phyloP scores from a whole-genome alignment of 2,888 invertebrate species.

The Branchipolynoe longqiensis region DNA sequence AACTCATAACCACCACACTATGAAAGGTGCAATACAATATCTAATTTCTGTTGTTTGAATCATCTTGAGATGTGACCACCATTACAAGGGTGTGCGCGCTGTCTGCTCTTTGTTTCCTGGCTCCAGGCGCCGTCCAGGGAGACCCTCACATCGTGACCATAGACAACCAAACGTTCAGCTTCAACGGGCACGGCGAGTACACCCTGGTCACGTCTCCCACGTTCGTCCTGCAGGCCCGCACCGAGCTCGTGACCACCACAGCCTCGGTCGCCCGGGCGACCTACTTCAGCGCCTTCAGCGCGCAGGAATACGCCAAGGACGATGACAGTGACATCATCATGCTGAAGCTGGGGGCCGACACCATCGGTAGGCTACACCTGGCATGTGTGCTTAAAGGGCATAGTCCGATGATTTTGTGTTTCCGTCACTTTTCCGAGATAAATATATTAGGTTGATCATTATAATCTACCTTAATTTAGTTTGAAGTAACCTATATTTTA shows the following conservation, averaged over 20 bases:
- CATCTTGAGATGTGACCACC: too few species aligned
- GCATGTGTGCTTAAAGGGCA: background rate
- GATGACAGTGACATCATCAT: background rate
- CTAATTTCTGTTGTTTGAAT: too few species aligned
- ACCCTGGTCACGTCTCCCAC: constrained; percentile 58
- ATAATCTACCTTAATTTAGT: too few species aligned
- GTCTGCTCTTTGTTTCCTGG: too few species aligned
- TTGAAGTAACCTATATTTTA: too few species aligned
- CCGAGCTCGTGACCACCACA: constrained; percentile 24
- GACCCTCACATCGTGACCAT: constrained; percentile 69
- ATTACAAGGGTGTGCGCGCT: too few species aligned
- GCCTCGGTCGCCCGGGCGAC: constrained; percentile 55
- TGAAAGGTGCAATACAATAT: too few species aligned
- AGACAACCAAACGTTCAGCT: constrained; percentile 68
- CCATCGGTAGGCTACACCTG: background rate
- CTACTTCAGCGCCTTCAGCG: constrained; percentile 61
- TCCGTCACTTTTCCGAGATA: too few species aligned
- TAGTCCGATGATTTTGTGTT: too few species aligned
- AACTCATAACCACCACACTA: too few species aligned
- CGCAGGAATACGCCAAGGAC: constrained; percentile 2
- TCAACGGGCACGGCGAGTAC: constrained; percentile 70
- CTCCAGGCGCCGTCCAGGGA: constrained; percentile 63
- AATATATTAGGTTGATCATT: too few species aligned
- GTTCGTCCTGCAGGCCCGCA: constrained; percentile 61
- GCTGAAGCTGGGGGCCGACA: background rate